These are phyloP conservation scores for Neria commutata DNA, from an alignment of 2,888 invertebrate species.

Conservation along the genomic window DNA sequence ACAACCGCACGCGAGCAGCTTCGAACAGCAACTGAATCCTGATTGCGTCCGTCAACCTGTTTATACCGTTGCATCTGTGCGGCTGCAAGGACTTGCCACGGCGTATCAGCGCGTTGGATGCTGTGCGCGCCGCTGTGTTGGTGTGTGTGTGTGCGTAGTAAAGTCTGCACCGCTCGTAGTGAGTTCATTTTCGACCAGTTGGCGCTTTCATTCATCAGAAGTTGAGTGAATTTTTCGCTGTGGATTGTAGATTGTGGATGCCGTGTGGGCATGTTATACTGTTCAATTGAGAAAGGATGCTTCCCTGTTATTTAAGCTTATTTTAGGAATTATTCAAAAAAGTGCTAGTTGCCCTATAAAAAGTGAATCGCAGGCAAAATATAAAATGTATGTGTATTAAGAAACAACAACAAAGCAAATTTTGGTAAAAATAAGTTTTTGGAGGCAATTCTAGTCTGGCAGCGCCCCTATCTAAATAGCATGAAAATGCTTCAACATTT, in stretches of 20 bases:
- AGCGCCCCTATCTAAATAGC: too few relatives aligned
- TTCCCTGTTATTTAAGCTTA: too few relatives aligned
- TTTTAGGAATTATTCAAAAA: too few relatives aligned
- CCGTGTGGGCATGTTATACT: too few relatives aligned
- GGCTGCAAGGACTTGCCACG: not conserved
- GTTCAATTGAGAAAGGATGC: too few relatives aligned
- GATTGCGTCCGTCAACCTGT: slow-evolving; percentile 40
- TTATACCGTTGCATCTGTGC: slow-evolving; percentile 2
- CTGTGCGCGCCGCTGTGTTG: slow-evolving; percentile 32
- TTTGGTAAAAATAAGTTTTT: too few relatives aligned
- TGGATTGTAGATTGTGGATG: not conserved
- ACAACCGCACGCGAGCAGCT: slow-evolving; percentile 56
- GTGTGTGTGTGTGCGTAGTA: slow-evolving; percentile 21
- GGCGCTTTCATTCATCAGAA: not conserved
- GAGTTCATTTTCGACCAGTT: slow-evolving; percentile 32
- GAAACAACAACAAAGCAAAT: too few relatives aligned
- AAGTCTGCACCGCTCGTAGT: slow-evolving; percentile 27
- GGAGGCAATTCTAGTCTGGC: too few relatives aligned
- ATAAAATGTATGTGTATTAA: too few relatives aligned
- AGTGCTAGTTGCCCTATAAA: too few relatives aligned
- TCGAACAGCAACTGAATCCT: slow-evolving; percentile 56
- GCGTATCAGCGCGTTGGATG: slow-evolving; percentile 30
- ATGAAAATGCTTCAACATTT: too few relatives aligned
- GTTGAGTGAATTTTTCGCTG: not conserved
- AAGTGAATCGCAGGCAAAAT: too few relatives aligned